These are phyloP conservation scores for Pelodiscus sinensis DNA, from an alignment of 2,113 vertebrate species.

Conservation along the genomic window DNA sequence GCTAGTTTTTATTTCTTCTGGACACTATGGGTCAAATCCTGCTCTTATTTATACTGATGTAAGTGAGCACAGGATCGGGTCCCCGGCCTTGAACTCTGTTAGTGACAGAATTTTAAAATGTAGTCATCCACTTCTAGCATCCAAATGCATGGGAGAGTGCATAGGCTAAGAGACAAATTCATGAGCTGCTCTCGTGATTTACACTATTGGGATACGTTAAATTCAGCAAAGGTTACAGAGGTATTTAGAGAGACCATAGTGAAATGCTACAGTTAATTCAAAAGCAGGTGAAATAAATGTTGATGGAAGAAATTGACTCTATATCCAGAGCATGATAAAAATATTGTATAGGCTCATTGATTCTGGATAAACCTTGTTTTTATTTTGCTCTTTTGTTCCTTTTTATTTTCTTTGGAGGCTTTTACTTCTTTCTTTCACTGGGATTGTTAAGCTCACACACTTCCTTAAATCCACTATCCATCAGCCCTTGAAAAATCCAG, in stretches of 20 bases:
- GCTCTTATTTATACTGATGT: rapidly evolving
- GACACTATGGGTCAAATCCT: background rate
- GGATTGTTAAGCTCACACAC: rapidly evolving
- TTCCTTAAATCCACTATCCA: background rate
- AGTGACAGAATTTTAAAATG: background rate
- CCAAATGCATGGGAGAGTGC: background rate
- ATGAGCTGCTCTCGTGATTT: rapidly evolving
- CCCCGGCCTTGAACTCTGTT: background rate
- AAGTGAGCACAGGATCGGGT: background rate
- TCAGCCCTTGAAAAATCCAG: background rate
- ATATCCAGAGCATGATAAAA: background rate
- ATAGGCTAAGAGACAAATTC: background rate
- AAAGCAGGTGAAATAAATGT: background rate
- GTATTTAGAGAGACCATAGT: background rate
- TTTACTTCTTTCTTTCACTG: background rate
- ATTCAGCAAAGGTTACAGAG: background rate
- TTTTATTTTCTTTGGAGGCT: background rate
- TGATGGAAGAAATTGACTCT: background rate
- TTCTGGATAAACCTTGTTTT: no score
- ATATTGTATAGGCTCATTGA: background rate
- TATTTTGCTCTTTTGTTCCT: background rate
- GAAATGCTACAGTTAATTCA: background rate
- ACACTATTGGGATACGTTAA: background rate
- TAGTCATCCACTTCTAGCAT: background rate
- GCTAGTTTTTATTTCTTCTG: background rate